A percentile compares a stretch with the other conserved stretches of the same genome.
Conservation (phyloP, 1,140 invertebrate genomes). For the Penaeus chinensis region DNA sequence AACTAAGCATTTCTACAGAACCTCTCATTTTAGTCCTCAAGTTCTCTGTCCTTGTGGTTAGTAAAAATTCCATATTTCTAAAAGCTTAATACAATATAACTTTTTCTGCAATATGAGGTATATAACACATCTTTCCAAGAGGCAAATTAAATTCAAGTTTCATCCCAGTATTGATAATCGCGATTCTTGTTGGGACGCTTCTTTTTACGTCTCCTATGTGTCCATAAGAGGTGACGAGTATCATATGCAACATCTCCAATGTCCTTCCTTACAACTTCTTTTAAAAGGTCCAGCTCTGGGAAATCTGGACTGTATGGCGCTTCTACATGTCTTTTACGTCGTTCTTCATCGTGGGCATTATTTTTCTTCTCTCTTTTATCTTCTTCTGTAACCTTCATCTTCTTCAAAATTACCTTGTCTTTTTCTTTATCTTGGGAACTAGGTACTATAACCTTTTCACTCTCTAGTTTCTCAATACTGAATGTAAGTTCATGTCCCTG, state of each 20-base stretch:
- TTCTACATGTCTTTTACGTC: conserved; percentile 4
- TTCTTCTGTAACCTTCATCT: neutral
- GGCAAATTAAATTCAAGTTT: conserved; percentile 9
- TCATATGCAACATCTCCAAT: conserved; percentile 21
- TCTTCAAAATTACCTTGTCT: neutral
- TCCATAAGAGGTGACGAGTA: conserved; percentile 33
- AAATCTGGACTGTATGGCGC: neutral
- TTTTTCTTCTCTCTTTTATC: neutral
- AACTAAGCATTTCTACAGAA: no score
- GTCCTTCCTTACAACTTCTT: neutral
- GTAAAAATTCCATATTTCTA: no score
- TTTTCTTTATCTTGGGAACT: neutral
- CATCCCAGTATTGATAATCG: conserved; percentile 39
- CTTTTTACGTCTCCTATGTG: neutral
- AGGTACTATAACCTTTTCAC: no score
- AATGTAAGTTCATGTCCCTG: no score
- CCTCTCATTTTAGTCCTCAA: no score
- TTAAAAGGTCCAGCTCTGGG: neutral
- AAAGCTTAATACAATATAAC: no score
- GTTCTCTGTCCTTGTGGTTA: no score
- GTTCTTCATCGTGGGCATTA: conserved; percentile 16
- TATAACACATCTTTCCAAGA: no score
- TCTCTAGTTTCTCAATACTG: no score
- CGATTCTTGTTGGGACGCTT: neutral
- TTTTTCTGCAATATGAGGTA: no score